Conservation (phyloP, 1,140 invertebrate species). For the Ptiloglossa arizonensis region DNA sequence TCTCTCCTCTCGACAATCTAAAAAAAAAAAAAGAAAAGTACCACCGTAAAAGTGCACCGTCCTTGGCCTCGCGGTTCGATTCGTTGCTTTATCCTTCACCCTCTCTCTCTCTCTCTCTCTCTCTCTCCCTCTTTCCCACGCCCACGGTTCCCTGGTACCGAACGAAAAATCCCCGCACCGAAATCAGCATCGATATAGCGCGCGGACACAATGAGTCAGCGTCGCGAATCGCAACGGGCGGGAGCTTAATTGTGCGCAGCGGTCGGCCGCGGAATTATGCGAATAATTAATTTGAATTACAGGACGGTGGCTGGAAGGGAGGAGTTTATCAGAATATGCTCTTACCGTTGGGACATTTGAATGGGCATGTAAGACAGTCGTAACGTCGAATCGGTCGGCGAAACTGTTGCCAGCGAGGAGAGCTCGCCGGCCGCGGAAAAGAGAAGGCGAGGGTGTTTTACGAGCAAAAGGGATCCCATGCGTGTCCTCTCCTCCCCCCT, state of each 20-base stretch:
- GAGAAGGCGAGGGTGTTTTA: constrained; percentile 62
- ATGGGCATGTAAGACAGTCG: constrained; percentile 58
- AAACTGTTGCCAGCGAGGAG: constrained; percentile 10
- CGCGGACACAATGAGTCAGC: constrained; percentile 18
- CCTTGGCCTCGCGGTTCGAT: too few species aligned
- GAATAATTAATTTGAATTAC: constrained; percentile 74
- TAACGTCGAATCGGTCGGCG: constrained; percentile 46
- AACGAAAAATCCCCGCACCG: background rate
- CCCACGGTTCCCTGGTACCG: background rate
- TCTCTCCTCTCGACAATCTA: too few species aligned
- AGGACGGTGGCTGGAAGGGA: constrained; percentile 37
- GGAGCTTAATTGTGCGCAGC: constrained; percentile 50
- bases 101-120: too few species aligned
- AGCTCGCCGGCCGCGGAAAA: constrained; percentile 9
- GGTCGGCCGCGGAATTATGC: constrained; percentile 61
- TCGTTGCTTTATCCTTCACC: too few species aligned
- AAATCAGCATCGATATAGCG: background rate
- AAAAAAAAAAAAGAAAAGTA: too few species aligned
- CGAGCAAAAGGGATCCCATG: constrained; percentile 56
- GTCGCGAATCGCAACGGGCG: background rate
- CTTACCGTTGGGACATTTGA: constrained; percentile 67
- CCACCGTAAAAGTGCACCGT: too few species aligned
- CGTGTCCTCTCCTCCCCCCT: background rate
- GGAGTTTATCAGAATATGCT: constrained; percentile 64
- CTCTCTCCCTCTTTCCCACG: background rate